These are phyloP conservation scores for Corythornis madagascariensis DNA, from an alignment of 2,113 vertebrate genomes.

Conservation along the genomic window DNA sequence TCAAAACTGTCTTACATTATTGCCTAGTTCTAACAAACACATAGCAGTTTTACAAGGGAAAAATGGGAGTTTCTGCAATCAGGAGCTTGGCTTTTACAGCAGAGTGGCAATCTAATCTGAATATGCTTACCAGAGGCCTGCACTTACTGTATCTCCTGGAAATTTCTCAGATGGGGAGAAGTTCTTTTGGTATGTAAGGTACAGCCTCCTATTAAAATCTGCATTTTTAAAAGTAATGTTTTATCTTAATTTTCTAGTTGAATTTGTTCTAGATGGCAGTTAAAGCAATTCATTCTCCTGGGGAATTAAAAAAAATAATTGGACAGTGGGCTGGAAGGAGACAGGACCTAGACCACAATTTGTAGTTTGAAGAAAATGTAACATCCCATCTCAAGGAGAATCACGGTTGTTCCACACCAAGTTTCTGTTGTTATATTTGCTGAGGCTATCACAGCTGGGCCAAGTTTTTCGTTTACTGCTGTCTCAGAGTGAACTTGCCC, in stretches of 20 bases:
- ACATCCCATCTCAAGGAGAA: not conserved
- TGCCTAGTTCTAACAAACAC: not conserved
- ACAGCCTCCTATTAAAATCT: not conserved
- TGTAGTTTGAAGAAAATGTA: not conserved
- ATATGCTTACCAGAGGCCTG: not conserved
- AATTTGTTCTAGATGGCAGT: not conserved
- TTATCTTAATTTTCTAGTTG: not conserved
- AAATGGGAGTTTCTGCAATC: not conserved
- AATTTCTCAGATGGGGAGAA: not conserved
- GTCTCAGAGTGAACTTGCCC: not conserved
- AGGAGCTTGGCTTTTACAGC: not conserved
- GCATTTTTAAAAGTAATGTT: not conserved
- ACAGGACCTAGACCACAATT: not conserved
- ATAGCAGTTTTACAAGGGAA: not conserved
- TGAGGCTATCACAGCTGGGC: not conserved
- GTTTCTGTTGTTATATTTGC: not conserved
- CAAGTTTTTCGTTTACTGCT: not conserved
- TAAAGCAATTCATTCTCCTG: not conserved
- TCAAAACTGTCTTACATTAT: not conserved
- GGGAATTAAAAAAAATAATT: not conserved
- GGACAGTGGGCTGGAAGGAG: not conserved
- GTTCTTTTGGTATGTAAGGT: not conserved
- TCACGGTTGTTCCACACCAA: fast-evolving
- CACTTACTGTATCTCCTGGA: not conserved
- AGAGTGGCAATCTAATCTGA: not conserved